Evolutionary conservation across 2,888 invertebrate genomes (phyloP).

Genomic region (Stenurella melanura): DNA sequence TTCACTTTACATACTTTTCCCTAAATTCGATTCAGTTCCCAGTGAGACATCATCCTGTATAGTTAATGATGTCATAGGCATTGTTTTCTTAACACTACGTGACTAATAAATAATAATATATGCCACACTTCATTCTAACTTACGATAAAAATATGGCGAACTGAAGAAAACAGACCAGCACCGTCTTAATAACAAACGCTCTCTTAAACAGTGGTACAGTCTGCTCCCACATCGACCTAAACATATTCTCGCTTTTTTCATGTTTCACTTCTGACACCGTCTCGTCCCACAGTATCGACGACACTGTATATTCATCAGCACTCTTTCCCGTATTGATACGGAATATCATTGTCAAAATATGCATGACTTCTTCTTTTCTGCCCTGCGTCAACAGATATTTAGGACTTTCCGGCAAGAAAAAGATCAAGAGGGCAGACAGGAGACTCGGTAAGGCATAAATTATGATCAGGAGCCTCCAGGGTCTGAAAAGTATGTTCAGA

Average conservation of each 20-base stretch:
- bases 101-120: too few relatives aligned
- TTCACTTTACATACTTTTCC: too few relatives aligned
- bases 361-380: conserved; percentile 65
- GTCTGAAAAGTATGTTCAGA: conserved; percentile 71
- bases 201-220: conserved; percentile 68
- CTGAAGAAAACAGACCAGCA: conserved; percentile 70
- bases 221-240: conserved; percentile 70
- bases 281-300: conserved; percentile 66
- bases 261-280: conserved; percentile 46
- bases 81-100: too few relatives aligned
- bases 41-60: too few relatives aligned
- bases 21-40: too few relatives aligned
- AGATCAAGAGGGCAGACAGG: conserved; percentile 63
- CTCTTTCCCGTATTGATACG: conserved; percentile 66
- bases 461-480: conserved; percentile 70
- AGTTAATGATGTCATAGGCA: too few relatives aligned
- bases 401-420: conserved; percentile 71
- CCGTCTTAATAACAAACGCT: conserved; percentile 67
- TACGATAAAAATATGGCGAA: conserved; percentile 72
- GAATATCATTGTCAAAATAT: conserved; percentile 68
- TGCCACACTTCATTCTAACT: too few relatives aligned
- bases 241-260: conserved; percentile 57
- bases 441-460: conserved; percentile 69
- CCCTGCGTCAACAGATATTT: conserved; percentile 70
- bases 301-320: conserved; percentile 66